A percentile compares a stretch with the other conserved stretches of the same genome.
Conservation (phyloP, 2,797 vertebrate genomes). For the Etheostoma nigrum region DNA sequence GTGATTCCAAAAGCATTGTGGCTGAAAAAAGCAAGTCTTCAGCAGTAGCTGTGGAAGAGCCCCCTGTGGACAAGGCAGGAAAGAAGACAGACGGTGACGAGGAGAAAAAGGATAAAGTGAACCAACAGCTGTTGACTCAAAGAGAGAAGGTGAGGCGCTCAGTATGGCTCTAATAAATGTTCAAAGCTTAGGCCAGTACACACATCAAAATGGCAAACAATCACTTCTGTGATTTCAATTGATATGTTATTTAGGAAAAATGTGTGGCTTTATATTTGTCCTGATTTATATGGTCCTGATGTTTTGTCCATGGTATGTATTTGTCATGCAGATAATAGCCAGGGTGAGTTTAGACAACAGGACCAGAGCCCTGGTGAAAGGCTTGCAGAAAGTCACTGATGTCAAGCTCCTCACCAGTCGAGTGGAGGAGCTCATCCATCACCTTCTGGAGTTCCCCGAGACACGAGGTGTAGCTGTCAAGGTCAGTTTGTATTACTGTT, state of each 20-base stretch:
- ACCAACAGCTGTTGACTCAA: conserved; percentile 87
- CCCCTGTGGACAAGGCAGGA: conserved; percentile 63
- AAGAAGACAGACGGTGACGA: conserved; percentile 78
- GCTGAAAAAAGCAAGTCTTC: conserved; percentile 77
- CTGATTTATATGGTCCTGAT: background rate
- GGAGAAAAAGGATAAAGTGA: conserved; percentile 83
- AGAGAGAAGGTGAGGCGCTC: conserved; percentile 89
- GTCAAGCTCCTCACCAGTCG: conserved; percentile 89
- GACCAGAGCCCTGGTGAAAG: conserved; percentile 93
- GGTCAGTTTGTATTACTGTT: conserved; percentile 76
- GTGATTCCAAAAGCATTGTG: conserved; percentile 84
- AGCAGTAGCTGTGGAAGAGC: conserved; percentile 25
- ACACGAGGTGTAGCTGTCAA: conserved; percentile 93
- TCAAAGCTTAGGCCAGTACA: background rate
- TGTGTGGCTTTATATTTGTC: background rate
- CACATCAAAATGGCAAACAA: background rate
- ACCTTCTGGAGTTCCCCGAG: conserved; percentile 96
- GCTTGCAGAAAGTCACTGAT: conserved; percentile 89
- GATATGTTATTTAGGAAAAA: background rate
- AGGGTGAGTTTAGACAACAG: conserved; percentile 95
- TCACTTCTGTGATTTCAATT: background rate
- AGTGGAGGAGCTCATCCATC: conserved; percentile 93
- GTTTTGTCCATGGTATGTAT: background rate
- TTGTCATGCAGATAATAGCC: conserved; percentile 91
- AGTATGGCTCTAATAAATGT: background rate